Evolutionary conservation across 2,888 invertebrate genomes (phyloP).

Genomic region (Craniophora ligustri): DNA sequence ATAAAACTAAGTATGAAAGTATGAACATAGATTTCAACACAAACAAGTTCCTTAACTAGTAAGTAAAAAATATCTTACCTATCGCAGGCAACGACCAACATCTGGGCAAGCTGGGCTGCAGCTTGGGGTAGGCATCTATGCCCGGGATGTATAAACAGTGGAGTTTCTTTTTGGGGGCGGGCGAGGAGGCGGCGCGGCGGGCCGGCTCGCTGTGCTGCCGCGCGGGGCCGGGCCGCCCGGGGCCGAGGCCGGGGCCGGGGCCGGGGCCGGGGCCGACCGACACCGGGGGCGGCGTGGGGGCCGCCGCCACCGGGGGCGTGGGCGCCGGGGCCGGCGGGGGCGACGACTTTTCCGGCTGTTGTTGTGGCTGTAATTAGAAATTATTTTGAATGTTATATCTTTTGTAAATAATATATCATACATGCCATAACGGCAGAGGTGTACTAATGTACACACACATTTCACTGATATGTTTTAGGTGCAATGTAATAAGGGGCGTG

Average conservation of each 20-base stretch:
- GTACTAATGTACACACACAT: no score
- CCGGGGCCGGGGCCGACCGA: slow-evolving; percentile 9
- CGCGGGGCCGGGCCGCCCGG: slow-evolving; percentile 1
- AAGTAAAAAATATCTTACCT: slow-evolving; percentile 65
- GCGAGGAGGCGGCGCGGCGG: slow-evolving; percentile 6
- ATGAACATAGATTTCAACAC: no score
- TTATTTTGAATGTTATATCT: no score
- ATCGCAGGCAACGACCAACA: slow-evolving; percentile 94
- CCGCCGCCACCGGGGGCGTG: slow-evolving; percentile 4
- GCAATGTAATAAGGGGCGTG: no score
- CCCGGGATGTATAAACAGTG: slow-evolving; percentile 93
- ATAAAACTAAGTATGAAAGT: no score
- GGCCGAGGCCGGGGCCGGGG: slow-evolving; percentile 11
- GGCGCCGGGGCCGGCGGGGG: slow-evolving; percentile 19
- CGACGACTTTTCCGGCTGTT: slow-evolving; percentile 35
- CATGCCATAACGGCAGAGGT: no score
- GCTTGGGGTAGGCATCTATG: slow-evolving; percentile 92
- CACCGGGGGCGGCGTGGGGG: slow-evolving; percentile 14
- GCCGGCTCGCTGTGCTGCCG: slow-evolving; percentile 19
- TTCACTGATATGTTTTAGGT: no score
- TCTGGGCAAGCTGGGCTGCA: slow-evolving; percentile 91
- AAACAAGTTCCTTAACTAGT: no score
- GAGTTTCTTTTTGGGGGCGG: slow-evolving; percentile 44
- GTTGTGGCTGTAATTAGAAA: slow-evolving; percentile 36
- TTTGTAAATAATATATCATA: no score